Conservation (phyloP, 2,888 invertebrate genomes). For the Yponomeuta cagnagella region DNA sequence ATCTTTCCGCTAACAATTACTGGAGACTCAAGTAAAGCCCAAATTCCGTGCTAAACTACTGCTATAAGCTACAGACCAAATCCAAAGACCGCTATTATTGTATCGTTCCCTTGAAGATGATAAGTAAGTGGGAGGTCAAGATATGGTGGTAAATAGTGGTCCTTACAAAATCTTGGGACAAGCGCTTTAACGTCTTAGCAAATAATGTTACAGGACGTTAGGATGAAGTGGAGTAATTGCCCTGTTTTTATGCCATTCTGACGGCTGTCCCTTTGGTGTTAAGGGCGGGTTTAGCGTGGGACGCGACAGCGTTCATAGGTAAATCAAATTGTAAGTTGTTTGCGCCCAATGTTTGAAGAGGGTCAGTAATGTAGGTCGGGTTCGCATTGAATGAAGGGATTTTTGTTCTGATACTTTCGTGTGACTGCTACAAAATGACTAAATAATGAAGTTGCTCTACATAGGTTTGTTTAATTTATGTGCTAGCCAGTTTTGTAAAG, state of each 20-base stretch:
- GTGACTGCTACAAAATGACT: neutral
- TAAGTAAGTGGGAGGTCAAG: slow-evolving; percentile 26
- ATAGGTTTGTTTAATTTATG: neutral
- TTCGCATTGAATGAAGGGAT: slow-evolving; percentile 27
- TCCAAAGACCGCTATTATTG: slow-evolving; percentile 23
- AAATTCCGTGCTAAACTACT: slow-evolving; percentile 56
- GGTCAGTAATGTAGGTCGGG: slow-evolving; percentile 19
- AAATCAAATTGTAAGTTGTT: slow-evolving; percentile 37
- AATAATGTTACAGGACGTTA: slow-evolving; percentile 41
- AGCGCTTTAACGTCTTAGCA: slow-evolving; percentile 35
- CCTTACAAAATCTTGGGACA: slow-evolving; percentile 43
- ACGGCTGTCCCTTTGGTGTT: slow-evolving; percentile 26
- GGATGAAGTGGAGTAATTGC: slow-evolving; percentile 29
- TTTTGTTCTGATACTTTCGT: slow-evolving; percentile 22
- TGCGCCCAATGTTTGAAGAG: slow-evolving; percentile 19
- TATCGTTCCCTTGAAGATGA: neutral
- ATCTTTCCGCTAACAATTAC: slow-evolving; percentile 65
- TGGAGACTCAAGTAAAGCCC: slow-evolving; percentile 57
- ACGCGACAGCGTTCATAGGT: slow-evolving; percentile 24
- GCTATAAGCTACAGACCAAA: neutral
- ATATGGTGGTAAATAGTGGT: slow-evolving; percentile 32
- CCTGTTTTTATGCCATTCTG: slow-evolving; percentile 22
- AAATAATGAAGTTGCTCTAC: neutral
- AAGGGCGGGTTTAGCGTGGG: slow-evolving; percentile 28
- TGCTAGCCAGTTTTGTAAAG: neutral